phyloP scores from a whole-genome alignment of 1,140 invertebrate genomes.

The Drosophila erecta region DNA sequence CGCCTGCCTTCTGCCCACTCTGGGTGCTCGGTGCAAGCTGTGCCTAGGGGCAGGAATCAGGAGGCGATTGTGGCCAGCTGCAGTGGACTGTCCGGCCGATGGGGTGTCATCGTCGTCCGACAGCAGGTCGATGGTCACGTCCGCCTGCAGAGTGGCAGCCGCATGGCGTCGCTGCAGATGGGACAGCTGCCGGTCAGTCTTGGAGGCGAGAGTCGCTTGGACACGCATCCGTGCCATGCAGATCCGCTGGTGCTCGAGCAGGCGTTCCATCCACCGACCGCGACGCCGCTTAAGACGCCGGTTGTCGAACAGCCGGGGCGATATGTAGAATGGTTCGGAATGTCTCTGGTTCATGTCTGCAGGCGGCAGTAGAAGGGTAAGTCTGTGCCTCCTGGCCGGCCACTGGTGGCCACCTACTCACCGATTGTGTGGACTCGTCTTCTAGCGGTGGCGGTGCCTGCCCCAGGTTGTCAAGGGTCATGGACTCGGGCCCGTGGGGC shows the following conservation, averaged over 20 bases:
- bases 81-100: constrained; percentile 8
- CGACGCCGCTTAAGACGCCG: constrained; percentile 68
- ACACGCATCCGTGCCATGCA: constrained; percentile 41
- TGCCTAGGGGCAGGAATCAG: not conserved
- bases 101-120: constrained; percentile 62
- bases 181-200: constrained; percentile 60
- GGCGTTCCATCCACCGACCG: constrained; percentile 64
- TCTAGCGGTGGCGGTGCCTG: not conserved
- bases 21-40: not conserved
- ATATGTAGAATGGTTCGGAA: constrained; percentile 81
- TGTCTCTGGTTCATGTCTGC: constrained; percentile 74
- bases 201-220: constrained; percentile 28
- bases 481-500: not conserved
- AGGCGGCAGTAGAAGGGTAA: not conserved
- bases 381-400: not conserved
- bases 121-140: constrained; percentile 76
- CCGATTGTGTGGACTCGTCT: constrained; percentile 16
- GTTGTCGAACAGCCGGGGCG: constrained; percentile 69
- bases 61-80: constrained; percentile 8
- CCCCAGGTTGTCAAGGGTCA: not conserved
- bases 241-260: constrained; percentile 49
- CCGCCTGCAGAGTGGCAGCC: constrained; percentile 46
- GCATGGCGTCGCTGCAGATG: constrained; percentile 41
- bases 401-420: not conserved
- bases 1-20: constrained; percentile 2